phyloP scores from a whole-genome alignment of 2,797 vertebrate genomes.

The Leptodactylus fallax region DNA sequence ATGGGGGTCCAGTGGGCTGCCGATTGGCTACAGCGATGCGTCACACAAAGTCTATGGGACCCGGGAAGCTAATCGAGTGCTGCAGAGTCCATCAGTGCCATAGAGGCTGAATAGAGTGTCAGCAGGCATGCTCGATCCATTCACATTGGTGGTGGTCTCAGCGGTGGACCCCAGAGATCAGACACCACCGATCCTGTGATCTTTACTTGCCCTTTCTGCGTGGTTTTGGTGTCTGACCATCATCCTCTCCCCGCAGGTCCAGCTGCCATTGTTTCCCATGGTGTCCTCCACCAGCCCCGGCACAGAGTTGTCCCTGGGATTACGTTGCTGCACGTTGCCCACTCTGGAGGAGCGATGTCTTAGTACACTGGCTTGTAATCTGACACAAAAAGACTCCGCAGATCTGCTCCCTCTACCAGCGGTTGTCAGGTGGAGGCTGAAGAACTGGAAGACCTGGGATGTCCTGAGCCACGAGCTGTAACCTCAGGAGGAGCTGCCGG shows the following conservation, averaged over 20 bases:
- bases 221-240: not conserved
- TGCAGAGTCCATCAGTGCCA: too few species aligned
- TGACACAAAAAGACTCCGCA: constrained; percentile 39
- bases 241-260: constrained; percentile 45
- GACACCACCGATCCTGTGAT: not conserved
- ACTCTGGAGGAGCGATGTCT: constrained; percentile 68
- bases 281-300: constrained; percentile 68
- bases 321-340: constrained; percentile 60
- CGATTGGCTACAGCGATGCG: too few species aligned
- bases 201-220: not conserved
- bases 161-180: too few species aligned
- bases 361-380: constrained; percentile 62
- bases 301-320: constrained; percentile 67
- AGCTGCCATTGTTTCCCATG: constrained; percentile 65
- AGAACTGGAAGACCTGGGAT: constrained; percentile 33
- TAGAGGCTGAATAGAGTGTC: too few species aligned
- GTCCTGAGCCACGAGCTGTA: not conserved
- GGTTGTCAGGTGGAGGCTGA: constrained; percentile 62
- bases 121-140: too few species aligned
- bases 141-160: too few species aligned
- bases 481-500: too few species aligned
- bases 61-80: too few species aligned
- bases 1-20: too few species aligned
- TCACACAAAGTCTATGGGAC: too few species aligned
- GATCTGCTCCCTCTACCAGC: constrained; percentile 65